Base-by-base conservation (phyloP, 2,113 vertebrate genomes). In the Setophaga petechia region DNA sequence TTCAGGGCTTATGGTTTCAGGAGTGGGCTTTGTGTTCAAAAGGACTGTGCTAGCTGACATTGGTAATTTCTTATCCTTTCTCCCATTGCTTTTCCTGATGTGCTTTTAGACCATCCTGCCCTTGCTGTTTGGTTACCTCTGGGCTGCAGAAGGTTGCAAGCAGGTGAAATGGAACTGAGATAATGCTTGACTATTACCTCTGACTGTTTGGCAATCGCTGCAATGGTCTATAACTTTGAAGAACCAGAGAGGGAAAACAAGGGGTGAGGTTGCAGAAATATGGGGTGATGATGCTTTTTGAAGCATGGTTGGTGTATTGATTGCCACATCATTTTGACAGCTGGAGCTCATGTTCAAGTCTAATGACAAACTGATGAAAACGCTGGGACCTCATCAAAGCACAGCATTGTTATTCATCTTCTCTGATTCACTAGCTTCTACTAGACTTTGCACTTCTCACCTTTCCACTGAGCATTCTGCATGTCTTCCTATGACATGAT, bases 361-460 rank as follows among this genome's bases (percentile, higher is more conserved):
- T 87, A 82, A 78, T 82, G 87, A 89, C 49, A 87, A 79, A 82
- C 69, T 33, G 87, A 79, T 89, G 81, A 82, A 84, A 92, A 31
- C 61, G 0, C 2, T 49, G 46, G 22, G 58, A 73, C 71, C 23
- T 84, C 85, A 68, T 46, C 73, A 89, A 87, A 93, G 82, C n/a
- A 15, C 30, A 37, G 41, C 76, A 47, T 55, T 93, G 80, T 81
- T 91, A 43, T 2, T 75, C 12, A 52, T 92, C 84, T 74, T 66
- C 62, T 81, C 66, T 35, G 41, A 68, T 55, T 84, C 62, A 16
- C 49, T 54, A 61, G 58, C 44, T 87, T 74, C 61, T 82, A 8
- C 39, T 47, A 54, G 66, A 44, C 51, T 78, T 61, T 19, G 28
- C 44, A 44, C 39, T 87, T 79, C 62, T 92, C 4, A 4, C 33